Base-by-base conservation (phyloP, 2,113 vertebrate species). In the Nicator chloris region DNA sequence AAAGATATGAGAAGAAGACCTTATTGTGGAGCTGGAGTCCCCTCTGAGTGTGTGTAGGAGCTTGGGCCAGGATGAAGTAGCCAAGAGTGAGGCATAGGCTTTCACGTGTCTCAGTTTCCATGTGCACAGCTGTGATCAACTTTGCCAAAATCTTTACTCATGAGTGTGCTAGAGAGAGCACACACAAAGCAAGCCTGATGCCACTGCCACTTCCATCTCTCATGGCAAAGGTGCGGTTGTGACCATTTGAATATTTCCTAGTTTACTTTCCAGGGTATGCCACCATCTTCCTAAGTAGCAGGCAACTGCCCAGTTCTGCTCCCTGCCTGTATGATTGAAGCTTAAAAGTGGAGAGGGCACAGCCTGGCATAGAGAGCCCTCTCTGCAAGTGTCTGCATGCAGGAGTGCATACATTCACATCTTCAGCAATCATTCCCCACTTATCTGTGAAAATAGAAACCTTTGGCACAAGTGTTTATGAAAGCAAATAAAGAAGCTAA, bases 1-100 rank as follows among this genome's bases (percentile, higher is more conserved):
- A 57, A 93, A 86, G 39, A 59, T 35, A 49, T 44, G 39, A 78
- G 64, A 49, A 59, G 37, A 65, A 40, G 44, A 70, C 0, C 0
- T 28, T 23, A 3, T 7, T 68, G 31, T 72, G 20, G 20, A 49
- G 14, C 22, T 57, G 49, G 35, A 21, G 21, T 47, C 8, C 21
- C 4, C 2, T 0, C 1, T 31, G 27, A 49, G 30, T 3, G 0
- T 14, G 15, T 1, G 1, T 53, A 82, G 20, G 44, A 78, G 5
- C 14, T 59, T 75, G n/a, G 24, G 17, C 37, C 61, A 8, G 16
- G 5, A 3, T 65, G 28, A 15, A 11, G 13, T 6, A 4, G 24
- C 42, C 44, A 42, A 66, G 42, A 86, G 39, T 7, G 54, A 26
- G 30, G 11, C 37, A 42, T 3, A 44, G 57, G 3, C 18, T 37